phyloP scores from a whole-genome alignment of 2,113 vertebrate genomes.

The Mobula hypostoma region DNA sequence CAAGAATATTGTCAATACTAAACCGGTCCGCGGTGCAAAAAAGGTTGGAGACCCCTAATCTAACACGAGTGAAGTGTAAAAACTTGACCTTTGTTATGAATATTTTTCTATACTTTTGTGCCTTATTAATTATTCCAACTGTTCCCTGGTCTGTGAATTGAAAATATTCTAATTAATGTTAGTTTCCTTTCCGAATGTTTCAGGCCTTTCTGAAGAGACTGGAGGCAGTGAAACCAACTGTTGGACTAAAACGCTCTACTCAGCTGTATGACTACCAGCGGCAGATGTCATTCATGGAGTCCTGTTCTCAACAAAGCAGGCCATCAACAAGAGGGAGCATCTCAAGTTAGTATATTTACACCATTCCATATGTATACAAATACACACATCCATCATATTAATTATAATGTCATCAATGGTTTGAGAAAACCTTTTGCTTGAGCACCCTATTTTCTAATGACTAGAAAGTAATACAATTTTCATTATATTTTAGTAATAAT shows the following conservation, averaged over 20 bases:
- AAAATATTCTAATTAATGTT: background rate
- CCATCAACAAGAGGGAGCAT: background rate
- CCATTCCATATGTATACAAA: too few species aligned
- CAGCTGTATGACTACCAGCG: conserved; percentile 81
- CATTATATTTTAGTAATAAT: background rate
- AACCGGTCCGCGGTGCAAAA: too few species aligned
- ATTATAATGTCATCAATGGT: background rate
- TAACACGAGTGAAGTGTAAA: background rate
- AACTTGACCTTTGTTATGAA: background rate
- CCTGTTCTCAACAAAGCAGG: background rate
- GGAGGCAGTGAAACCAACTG: conserved; percentile 78
- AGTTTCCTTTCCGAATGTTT: background rate
- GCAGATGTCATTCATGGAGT: conserved; percentile 60
- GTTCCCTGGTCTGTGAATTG: background rate
- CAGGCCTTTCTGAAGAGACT: conserved; percentile 83
- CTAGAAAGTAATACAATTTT: background rate
- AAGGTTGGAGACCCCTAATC: too few species aligned
- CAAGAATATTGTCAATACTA: too few species aligned
- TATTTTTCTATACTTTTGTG: background rate
- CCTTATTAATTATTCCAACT: background rate
- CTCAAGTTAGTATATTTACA: conserved; percentile 7
- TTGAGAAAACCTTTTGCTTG: too few species aligned
- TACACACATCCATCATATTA: background rate
- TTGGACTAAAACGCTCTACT: conserved; percentile 72
- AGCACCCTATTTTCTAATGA: too few species aligned